Percentiles rank a stretch among this genome's conserved stretches.
Conservation (phyloP, 2,888 invertebrate species). For the Drosophila diplacantha region DNA sequence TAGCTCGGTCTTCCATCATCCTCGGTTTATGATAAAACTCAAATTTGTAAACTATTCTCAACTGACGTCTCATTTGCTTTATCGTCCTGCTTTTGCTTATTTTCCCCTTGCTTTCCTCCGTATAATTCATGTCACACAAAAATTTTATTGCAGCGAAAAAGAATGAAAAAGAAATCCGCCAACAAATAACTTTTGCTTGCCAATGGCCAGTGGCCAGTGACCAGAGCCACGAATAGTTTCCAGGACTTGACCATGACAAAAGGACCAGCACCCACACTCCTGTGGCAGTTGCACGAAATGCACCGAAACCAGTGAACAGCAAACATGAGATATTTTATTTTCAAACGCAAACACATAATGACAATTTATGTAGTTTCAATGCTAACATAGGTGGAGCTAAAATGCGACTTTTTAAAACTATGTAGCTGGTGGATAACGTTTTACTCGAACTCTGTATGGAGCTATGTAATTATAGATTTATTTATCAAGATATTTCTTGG, state of each 20-base stretch:
- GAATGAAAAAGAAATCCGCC: slow-evolving; percentile 15
- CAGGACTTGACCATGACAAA: slow-evolving; percentile 27
- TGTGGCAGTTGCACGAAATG: slow-evolving; percentile 25
- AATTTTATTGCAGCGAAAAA: slow-evolving; percentile 29
- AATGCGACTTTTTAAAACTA: neutral
- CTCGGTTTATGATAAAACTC: slow-evolving; percentile 21
- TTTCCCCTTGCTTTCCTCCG: neutral
- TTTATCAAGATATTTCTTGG: neutral
- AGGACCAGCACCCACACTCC: neutral
- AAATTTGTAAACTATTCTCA: slow-evolving; percentile 26
- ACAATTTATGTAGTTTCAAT: slow-evolving; percentile 23
- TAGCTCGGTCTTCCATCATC: slow-evolving; percentile 13
- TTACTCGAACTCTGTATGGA: neutral
- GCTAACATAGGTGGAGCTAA: slow-evolving; percentile 15
- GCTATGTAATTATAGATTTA: neutral
- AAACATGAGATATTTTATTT: slow-evolving; percentile 36
- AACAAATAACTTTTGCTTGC: slow-evolving; percentile 33
- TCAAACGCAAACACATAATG: slow-evolving; percentile 13
- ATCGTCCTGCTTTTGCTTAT: slow-evolving; percentile 7
- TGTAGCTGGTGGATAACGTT: neutral
- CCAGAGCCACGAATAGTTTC: slow-evolving; percentile 30
- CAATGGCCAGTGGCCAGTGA: slow-evolving; percentile 19
- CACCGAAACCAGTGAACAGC: slow-evolving; percentile 35
- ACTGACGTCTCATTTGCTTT: slow-evolving; percentile 19
- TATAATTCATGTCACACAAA: slow-evolving; percentile 31